Evolutionary conservation across 2,113 vertebrate species (phyloP), one percentile per base, ranked within the genome.

Genomic region (Oenanthe melanoleuca): DNA sequence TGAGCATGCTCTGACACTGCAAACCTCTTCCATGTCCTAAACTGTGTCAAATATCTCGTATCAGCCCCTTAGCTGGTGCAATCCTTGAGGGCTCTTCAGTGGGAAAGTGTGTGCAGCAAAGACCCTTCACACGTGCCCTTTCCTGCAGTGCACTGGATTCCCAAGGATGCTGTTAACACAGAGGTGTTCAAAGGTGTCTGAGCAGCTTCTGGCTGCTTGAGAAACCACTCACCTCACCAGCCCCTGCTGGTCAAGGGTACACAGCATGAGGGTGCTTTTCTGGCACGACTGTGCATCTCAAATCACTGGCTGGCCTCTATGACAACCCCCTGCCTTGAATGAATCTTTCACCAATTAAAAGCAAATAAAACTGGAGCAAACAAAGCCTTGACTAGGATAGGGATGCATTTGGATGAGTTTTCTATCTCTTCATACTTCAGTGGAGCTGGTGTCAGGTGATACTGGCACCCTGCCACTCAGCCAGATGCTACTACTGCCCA

Each of bases 41-140:
- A 52, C 12, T 2, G 0, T 25, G 57, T 56, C 47, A 60, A 56
- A 4, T 14, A 28, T 0, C 26, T 44, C 11, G 0, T 4, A 13
- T n/a, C 26, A 13, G 52, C 24, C 44, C 1, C 1, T n/a, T 24
- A 72, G 44, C 38, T 24, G 10, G 8, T 21, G 45, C 53, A 72
- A 67, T 16, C 29, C 53, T 15, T 22, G 20, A 67, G 24, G 38
- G 28, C 20, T 63, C 42, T 40, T 55, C 29, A 15, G 13, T 6
- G 26, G 26, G 42, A 24, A 81, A 64, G 53, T 9, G 3, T 2
- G 10, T 25, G 53, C 55, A 59, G 33, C 38, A 52, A 50, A 59
- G 5, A 37, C 21, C 38, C 19, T 72, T 59, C 33, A 29, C 16
- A 19, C 0, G 0, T 1, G 11, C 11, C 6, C 18, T 59, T 57